Percentiles rank a stretch among this genome's conserved stretches.
phyloP scores from a whole-genome alignment of 2,797 vertebrate genomes.

The Gymnothorax javanicus region DNA sequence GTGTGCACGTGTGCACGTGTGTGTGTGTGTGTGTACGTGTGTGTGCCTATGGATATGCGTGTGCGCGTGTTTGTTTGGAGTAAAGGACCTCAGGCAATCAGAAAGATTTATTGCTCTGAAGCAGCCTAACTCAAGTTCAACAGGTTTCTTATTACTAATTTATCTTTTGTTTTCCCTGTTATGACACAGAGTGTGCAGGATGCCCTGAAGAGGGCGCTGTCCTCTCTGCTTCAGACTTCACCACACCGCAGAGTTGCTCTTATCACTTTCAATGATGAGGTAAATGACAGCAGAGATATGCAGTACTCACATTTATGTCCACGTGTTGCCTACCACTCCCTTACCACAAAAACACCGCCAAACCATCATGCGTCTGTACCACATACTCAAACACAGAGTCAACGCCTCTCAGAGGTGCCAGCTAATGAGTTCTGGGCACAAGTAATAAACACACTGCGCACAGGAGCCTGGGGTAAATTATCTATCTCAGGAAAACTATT shows the following conservation, averaged over 20 bases:
- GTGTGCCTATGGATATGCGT: neutral
- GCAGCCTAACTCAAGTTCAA: neutral
- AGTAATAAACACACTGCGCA: too few species aligned
- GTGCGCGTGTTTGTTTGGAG: neutral
- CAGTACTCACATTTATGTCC: neutral
- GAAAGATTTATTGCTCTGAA: neutral
- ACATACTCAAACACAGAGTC: neutral
- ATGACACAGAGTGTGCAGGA: conserved; percentile 68
- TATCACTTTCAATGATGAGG: conserved; percentile 74
- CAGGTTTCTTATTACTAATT: neutral
- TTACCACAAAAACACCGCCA: neutral
- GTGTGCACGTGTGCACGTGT: neutral
- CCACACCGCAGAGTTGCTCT: conserved; percentile 71
- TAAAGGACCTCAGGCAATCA: too few species aligned
- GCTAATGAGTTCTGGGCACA: too few species aligned
- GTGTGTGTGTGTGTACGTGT: neutral
- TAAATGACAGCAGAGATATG: conserved; percentile 25
- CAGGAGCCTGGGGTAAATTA: too few species aligned
- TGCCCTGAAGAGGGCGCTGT: conserved; percentile 66
- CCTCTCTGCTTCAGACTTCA: conserved; percentile 56
- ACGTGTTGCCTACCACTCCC: neutral
- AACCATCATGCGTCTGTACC: neutral
- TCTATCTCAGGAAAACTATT: too few species aligned
- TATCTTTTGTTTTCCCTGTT: neutral
- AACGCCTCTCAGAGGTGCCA: too few species aligned